Base-by-base conservation (phyloP, 2,113 vertebrate genomes). In the Cromileptes altivelis region DNA sequence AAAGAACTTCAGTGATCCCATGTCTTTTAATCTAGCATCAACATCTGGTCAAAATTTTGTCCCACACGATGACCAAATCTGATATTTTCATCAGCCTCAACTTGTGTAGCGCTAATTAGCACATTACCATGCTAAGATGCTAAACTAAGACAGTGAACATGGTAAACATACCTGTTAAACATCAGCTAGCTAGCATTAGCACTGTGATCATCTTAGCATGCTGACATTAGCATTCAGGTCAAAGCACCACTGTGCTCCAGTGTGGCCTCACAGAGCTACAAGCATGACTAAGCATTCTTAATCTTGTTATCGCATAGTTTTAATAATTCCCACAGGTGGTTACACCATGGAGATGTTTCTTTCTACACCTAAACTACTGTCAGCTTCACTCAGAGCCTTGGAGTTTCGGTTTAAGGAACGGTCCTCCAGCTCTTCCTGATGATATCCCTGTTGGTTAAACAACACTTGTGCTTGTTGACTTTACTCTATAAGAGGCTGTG, bases 391-490 rank as follows among this genome's bases (percentile, higher is more conserved):
- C n/a, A 37, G 14, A 58, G 19, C 15, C 11, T 61, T n/a, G 53
- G 25, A 70, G 2, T 56, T 40, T 40, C 30, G 30, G 30, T 30
- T 30, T 30, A 4, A 30, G 30, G 30, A 30, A 30, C 4, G 30
- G 4, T 62, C 55, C 25, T 40, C 19, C 49, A 33, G 25, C 13
- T 80, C 18, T 60, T 45, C 25, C 63, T 18, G 8, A 71, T 45
- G 42, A 67, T 37, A 19, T 60, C 27, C 15, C 57, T 18, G 50
- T 52, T 17, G 65, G 23, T 78, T 72, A 75, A 85, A 82, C 47
- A 75, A 60, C 52, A 53, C 55, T 65, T 65, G 37, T 88, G 75
- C 49, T 50, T 63, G 69, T 80, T 85, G 80, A 85, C 58, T 60
- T 63, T 63, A 50, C 79, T 68, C 14, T 25, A 3, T 21, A 40